Base-by-base conservation (phyloP, 2,113 vertebrate genomes). In the Phoxinus phoxinus region DNA sequence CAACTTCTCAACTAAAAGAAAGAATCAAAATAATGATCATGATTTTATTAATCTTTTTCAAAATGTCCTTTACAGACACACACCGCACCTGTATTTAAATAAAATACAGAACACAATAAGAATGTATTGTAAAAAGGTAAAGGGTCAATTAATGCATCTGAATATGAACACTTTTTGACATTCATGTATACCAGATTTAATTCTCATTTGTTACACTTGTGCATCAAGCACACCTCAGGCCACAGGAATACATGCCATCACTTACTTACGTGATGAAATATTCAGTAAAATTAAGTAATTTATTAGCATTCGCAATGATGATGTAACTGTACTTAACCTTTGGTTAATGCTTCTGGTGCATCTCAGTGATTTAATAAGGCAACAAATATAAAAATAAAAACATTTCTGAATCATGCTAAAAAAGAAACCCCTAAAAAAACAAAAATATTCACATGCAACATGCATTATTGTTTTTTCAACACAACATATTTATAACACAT, bases 261-360 rank as follows among this genome's bases (percentile, higher is more conserved):
- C 58, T 44, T 4, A 30, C 58, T 44, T 4, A 10, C 30, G 78
- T 19, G 37, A 65, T 30, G n/a, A 4, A 63, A 8, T 46, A 81
- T 21, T 61, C 32, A 44, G 61, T 78, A 63, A 32, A 61, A 61
- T 76, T 2, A 67, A 1, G 65, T 51, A 6, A 65, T 61, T 67
- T 67, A 58, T 69, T 58, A 23, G 46, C 48, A 72, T 83, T 72
- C 15, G 46, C 74, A 76, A 86, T 71, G 30, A 32, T 80, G 41
- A 69, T 21, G 63, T 11, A 71, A 72, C 8, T 12, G 58, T 72
- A 79, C 51, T 84, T 69, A 69, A 84, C 78, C 88, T 89, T 89
- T 89, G 81, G 84, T 87, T 84, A 86, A 81, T 84, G 75, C 76
- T 85, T 89, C 46, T 56, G 83, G 44, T 80, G 86, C 69, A 77